Evolutionary conservation across 2,888 invertebrate species (phyloP).

Genomic region (Drosophila gaucha): DNA sequence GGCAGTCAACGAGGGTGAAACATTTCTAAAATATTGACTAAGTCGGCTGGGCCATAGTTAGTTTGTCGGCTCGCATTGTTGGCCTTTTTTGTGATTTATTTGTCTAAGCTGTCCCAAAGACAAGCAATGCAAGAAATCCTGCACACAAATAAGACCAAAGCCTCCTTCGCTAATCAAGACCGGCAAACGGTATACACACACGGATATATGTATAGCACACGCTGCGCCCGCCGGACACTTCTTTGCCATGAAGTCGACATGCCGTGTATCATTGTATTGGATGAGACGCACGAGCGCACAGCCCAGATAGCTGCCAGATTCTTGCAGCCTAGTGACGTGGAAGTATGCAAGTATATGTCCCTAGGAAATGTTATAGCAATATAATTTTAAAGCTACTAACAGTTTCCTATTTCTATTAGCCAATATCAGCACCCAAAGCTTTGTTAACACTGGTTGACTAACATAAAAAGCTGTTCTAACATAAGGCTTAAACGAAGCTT

Average conservation of each 20-base stretch:
- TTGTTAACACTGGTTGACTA: not conserved
- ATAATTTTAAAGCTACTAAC: too few species aligned
- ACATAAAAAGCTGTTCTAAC: not conserved
- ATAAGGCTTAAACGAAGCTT: not conserved
- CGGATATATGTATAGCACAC: slow-evolving; percentile 2
- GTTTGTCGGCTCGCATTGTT: slow-evolving; percentile 42
- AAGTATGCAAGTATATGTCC: too few species aligned
- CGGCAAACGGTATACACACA: not conserved
- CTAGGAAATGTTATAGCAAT: too few species aligned
- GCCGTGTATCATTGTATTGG: slow-evolving; percentile 50
- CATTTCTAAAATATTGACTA: slow-evolving; percentile 52
- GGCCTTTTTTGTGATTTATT: slow-evolving; percentile 72
- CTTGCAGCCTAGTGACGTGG: slow-evolving; percentile 48
- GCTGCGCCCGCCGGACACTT: slow-evolving; percentile 45
- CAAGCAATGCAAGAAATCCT: slow-evolving; percentile 64
- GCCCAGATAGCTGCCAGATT: slow-evolving; percentile 24
- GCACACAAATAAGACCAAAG: slow-evolving; percentile 62
- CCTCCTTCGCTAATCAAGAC: slow-evolving; percentile 42
- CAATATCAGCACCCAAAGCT: not conserved
- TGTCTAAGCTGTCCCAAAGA: slow-evolving; percentile 72
- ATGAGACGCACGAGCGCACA: slow-evolving; percentile 73
- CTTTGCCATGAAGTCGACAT: slow-evolving; percentile 44
- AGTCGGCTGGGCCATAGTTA: slow-evolving; percentile 45
- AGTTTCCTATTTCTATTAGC: too few species aligned
- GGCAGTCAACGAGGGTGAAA: slow-evolving; percentile 29